phyloP scores from a whole-genome alignment of 2,113 vertebrate genomes.

The Pseudonaja textilis region DNA sequence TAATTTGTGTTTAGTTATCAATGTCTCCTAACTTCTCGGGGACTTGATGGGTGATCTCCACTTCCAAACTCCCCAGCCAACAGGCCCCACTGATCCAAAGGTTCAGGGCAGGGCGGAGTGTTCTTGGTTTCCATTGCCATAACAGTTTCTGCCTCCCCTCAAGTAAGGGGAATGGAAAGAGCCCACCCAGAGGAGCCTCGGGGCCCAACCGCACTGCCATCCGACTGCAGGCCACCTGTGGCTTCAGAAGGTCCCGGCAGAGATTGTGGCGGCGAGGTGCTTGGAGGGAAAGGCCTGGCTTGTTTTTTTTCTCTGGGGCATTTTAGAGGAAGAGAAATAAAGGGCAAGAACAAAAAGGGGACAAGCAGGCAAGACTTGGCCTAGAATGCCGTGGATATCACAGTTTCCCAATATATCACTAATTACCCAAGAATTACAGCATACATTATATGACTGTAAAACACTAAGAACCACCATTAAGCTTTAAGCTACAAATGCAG shows the following conservation, averaged over 20 bases:
- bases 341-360: too few relatives aligned
- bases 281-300: not conserved
- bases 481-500: not conserved
- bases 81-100: not conserved
- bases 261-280: too few relatives aligned
- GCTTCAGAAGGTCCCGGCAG: not conserved
- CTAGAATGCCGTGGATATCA: not conserved
- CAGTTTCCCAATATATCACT: not conserved
- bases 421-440: not conserved
- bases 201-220: not conserved
- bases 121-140: not conserved
- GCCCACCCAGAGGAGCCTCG: not conserved
- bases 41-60: not conserved
- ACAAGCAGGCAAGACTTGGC: not conserved
- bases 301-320: not conserved
- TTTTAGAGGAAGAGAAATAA: not conserved
- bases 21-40: not conserved
- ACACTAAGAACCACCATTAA: not conserved
- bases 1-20: not conserved
- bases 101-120: not conserved
- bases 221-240: not conserved
- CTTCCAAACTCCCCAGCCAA: not conserved
- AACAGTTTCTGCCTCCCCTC: not conserved
- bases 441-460: not conserved
- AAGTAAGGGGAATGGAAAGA: not conserved